These are phyloP conservation scores for Phyllotreta striolata DNA, from an alignment of 2,888 invertebrate species.

Conservation along the genomic window DNA sequence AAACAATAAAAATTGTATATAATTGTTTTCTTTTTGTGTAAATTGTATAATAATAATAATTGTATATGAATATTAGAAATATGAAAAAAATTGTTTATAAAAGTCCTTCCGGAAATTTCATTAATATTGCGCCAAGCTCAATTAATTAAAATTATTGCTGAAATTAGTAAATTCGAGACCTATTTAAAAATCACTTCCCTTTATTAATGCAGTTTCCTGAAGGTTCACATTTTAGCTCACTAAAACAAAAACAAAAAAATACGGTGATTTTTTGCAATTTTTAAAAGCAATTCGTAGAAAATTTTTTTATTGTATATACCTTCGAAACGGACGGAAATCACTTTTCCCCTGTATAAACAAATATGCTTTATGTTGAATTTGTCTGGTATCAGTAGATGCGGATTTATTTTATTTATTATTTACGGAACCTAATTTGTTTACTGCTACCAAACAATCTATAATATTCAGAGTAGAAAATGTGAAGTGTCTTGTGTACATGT, in stretches of 20 bases:
- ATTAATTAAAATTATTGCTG: too few species aligned
- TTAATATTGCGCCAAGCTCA: not conserved
- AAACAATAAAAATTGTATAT: constrained; percentile 41
- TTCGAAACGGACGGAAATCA: constrained; percentile 13
- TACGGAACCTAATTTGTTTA: constrained; percentile 39
- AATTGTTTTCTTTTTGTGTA: constrained; percentile 43
- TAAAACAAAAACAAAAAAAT: constrained; percentile 11
- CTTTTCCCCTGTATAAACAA: constrained; percentile 32
- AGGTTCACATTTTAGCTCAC: constrained; percentile 26
- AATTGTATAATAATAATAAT: constrained; percentile 43
- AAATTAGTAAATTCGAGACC: too few species aligned
- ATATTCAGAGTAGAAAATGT: constrained; percentile 52
- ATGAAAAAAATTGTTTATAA: constrained; percentile 8
- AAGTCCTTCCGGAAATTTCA: constrained; percentile 8
- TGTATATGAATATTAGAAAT: constrained; percentile 43
- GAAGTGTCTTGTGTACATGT: constrained; percentile 61
- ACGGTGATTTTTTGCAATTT: constrained; percentile 22
- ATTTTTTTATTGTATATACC: constrained; percentile 28
- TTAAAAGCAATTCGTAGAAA: constrained; percentile 29
- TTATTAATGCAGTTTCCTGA: constrained; percentile 8
- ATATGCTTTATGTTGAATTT: constrained; percentile 40
- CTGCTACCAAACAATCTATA: constrained; percentile 44
- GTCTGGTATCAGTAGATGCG: constrained; percentile 36
- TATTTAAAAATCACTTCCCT: not conserved
- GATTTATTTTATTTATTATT: constrained; percentile 38